Conservation (phyloP, 2,797 vertebrate species). For the Danio jaintianensis region DNA sequence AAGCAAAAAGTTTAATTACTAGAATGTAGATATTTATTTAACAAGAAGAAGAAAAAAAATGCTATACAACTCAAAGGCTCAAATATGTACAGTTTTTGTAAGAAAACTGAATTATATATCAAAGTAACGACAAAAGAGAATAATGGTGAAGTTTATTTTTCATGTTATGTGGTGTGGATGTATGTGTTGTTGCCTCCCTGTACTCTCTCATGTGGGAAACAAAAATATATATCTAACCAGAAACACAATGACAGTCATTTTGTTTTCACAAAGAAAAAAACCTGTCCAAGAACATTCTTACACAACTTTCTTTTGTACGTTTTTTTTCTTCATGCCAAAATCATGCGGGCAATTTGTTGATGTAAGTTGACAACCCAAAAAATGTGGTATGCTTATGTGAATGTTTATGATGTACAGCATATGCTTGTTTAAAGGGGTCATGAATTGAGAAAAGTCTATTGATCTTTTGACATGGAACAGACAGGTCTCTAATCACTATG, state of each 20-base stretch:
- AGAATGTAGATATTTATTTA: slow-evolving; percentile 86
- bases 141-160: slow-evolving; percentile 96
- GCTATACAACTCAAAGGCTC: slow-evolving; percentile 68
- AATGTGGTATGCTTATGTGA: slow-evolving; percentile 81
- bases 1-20: slow-evolving; percentile 82
- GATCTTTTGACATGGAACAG: too few species aligned
- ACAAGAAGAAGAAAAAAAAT: slow-evolving; percentile 55
- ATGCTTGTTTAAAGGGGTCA: slow-evolving; percentile 33
- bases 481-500: too few species aligned
- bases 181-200: slow-evolving; percentile 99
- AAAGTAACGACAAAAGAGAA: slow-evolving; percentile 78
- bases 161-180: slow-evolving; percentile 99
- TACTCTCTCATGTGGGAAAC: slow-evolving; percentile 86
- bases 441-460: background rate
- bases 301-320: slow-evolving; percentile 98
- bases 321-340: slow-evolving; percentile 99
- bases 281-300: slow-evolving; percentile 96
- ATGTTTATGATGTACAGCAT: slow-evolving; percentile 39
- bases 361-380: slow-evolving; percentile 94
- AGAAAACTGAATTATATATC: slow-evolving; percentile 73
- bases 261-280: slow-evolving; percentile 90
- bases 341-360: slow-evolving; percentile 99
- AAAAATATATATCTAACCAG: slow-evolving; percentile 80
- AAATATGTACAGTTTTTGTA: slow-evolving; percentile 84
- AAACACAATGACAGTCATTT: slow-evolving; percentile 85